Evolutionary conservation across 2,113 vertebrate genomes (phyloP).

Genomic region (Cryptomyrus ogoouensis): DNA sequence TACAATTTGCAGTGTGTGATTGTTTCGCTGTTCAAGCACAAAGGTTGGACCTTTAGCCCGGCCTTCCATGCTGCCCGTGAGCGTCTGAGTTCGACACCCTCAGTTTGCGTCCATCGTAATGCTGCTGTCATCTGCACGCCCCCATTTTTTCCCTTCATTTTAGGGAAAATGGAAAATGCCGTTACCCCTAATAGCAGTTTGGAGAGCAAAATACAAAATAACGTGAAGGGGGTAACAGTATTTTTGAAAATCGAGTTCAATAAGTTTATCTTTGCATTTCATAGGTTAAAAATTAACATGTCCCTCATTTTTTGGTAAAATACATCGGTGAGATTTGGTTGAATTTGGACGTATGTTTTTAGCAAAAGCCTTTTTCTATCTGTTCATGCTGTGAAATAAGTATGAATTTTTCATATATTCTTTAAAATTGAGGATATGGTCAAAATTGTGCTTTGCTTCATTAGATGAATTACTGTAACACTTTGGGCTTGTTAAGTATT

Average conservation of each 20-base stretch:
- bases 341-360: not conserved
- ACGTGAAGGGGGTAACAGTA: not conserved
- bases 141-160: not conserved
- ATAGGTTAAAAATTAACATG: not conserved
- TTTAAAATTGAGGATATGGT: not conserved
- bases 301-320: not conserved
- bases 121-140: not conserved
- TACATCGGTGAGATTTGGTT: not conserved
- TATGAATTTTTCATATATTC: not conserved
- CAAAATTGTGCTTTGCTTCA: not conserved
- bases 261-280: not conserved
- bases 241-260: not conserved
- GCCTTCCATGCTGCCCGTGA: not conserved
- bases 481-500: not conserved
- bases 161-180: not conserved
- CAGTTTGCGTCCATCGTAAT: not conserved
- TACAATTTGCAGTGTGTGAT: not conserved
- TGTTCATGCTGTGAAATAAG: not conserved
- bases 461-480: not conserved
- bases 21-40: not conserved
- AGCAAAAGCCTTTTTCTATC: not conserved
- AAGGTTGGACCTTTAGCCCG: not conserved
- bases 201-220: not conserved
- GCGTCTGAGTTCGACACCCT: not conserved
- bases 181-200: not conserved